Percentiles rank a stretch among this genome's conserved stretches.
These are phyloP conservation scores for Lycocorax pyrrhopterus DNA, from an alignment of 2,113 vertebrate species.

Conservation along the genomic window DNA sequence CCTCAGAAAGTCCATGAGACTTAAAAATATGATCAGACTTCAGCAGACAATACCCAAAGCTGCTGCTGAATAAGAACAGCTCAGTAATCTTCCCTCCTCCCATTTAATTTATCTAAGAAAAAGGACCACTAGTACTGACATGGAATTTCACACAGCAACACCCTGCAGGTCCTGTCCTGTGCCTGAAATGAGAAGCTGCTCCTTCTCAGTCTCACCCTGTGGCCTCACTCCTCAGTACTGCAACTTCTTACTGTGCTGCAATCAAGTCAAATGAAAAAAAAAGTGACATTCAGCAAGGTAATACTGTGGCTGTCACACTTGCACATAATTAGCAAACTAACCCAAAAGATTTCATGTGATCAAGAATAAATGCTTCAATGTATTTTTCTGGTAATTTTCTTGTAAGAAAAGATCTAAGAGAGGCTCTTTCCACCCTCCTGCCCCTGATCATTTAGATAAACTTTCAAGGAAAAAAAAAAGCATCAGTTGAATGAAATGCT, in stretches of 20 bases:
- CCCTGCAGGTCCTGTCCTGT: not conserved
- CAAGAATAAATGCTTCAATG: not conserved
- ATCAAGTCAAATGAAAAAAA: not conserved
- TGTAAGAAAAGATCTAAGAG: not conserved
- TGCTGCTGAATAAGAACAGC: not conserved
- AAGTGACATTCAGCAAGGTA: not conserved
- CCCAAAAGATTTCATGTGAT: not conserved
- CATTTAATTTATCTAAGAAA: not conserved
- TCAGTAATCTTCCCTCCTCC: not conserved
- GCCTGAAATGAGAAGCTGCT: not conserved
- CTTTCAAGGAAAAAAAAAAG: not conserved
- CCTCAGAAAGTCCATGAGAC: not conserved
- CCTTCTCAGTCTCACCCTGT: not conserved
- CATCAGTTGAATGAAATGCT: not conserved
- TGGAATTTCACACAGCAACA: not conserved
- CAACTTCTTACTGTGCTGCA: not conserved
- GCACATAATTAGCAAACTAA: not conserved
- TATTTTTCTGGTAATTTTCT: not conserved
- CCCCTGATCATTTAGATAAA: not conserved
- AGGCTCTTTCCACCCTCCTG: rapidly evolving
- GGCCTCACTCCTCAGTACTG: not conserved
- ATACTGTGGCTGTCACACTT: not conserved
- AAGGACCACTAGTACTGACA: not conserved
- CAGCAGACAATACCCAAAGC: not conserved
- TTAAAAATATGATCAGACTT: not conserved